Evolutionary conservation across 1,140 invertebrate species (phyloP), one percentile per base, ranked within the genome.

Genomic region (Penaeus japonicus): DNA sequence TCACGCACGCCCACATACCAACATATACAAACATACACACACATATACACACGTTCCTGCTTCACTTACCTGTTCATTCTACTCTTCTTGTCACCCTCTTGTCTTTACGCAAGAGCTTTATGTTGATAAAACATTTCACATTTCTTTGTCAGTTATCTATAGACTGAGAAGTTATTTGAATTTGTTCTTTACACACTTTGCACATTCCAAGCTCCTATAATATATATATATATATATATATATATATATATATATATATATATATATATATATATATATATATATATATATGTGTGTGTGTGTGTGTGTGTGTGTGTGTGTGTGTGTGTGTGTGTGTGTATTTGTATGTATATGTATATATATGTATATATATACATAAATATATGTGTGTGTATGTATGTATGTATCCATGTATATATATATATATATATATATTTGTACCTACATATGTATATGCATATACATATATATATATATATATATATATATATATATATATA

Each of bases 171-270:
- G n/a, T n/a, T n/a, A n/a, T n/a, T n/a, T n/a, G n/a, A n/a, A n/a
- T n/a, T n/a, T n/a, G n/a, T n/a, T n/a, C n/a, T n/a, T n/a, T n/a
- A n/a, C n/a, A n/a, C n/a, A n/a, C n/a, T n/a, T n/a, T n/a, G n/a
- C n/a, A n/a, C n/a, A n/a, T 65, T n/a, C 15, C 22, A n/a, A 65
- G 3, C 22, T n/a, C n/a, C n/a, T n/a, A n/a, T n/a, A n/a, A n/a
- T n/a, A 70, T 70, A 70, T 70, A 70, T 70, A 70, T n/a, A 70
- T 70, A 70, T 70, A 70, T 70, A 70, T 70, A 70, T 18, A 70
- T n/a, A n/a, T 70, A 70, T 70, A 70, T n/a, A 70, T 70, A 70
- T 70, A 70, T 70, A 70, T 70, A 70, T 70, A 70, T n/a, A 70
- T 70, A 70, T 70, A 70, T 70, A 70, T 70, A 70, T 22, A 70